Conservation (phyloP, 1,140 invertebrate genomes). For the Eumeta japonica region DNA sequence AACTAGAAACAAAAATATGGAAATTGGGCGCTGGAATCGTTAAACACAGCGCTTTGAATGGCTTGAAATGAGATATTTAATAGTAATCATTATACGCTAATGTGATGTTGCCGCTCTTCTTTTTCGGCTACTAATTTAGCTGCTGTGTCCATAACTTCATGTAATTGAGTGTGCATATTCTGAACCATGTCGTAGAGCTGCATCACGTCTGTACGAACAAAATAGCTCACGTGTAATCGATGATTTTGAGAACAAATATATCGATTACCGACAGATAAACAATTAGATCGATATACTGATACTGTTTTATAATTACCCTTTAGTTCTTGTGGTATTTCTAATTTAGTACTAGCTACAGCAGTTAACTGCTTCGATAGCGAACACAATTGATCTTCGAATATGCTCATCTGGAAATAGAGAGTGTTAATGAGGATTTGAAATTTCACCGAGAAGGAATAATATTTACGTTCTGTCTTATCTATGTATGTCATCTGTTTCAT, state of each 20-base stretch:
- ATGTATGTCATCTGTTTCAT: no score
- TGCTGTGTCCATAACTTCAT: constrained; percentile 35
- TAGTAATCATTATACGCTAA: constrained; percentile 32
- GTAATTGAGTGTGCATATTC: constrained; percentile 39
- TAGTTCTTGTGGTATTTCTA: no score
- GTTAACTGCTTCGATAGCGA: constrained; percentile 34
- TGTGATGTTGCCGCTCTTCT: constrained; percentile 34
- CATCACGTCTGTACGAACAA: constrained; percentile 32
- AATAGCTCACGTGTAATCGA: no score
- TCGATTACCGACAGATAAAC: not conserved
- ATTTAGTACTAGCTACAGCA: no score
- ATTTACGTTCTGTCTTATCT: no score
- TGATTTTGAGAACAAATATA: not conserved
- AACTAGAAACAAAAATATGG: no score
- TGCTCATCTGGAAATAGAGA: constrained; percentile 32
- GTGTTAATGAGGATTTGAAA: constrained; percentile 4
- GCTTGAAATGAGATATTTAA: no score
- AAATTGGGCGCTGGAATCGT: no score
- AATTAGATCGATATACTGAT: constrained; percentile 1
- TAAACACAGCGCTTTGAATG: no score
- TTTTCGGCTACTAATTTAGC: constrained; percentile 38
- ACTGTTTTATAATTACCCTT: not conserved
- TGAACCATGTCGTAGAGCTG: constrained; percentile 39
- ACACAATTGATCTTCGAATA: constrained; percentile 47
- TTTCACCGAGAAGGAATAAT: no score